These are phyloP conservation scores for Lepeophtheirus nordmannii DNA, from an alignment of 2,888 invertebrate genomes.

Conservation along the genomic window DNA sequence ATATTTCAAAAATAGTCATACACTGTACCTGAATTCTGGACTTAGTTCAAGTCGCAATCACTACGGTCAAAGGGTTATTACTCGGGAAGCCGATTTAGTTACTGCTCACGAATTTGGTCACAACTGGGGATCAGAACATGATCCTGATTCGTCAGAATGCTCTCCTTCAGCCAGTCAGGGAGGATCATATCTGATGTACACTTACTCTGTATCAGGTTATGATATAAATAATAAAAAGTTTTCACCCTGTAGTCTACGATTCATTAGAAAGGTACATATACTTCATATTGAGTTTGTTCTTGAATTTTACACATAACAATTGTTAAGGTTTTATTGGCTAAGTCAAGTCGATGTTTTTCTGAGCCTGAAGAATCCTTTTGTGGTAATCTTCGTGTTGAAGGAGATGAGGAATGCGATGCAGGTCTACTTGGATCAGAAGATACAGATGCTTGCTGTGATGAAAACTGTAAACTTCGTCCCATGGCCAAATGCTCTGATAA, in stretches of 20 bases:
- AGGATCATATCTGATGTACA: conserved; percentile 90
- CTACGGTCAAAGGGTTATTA: conserved; percentile 82
- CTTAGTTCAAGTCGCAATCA: conserved; percentile 85
- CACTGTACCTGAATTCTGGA: conserved; percentile 81
- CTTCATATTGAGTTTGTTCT: neutral
- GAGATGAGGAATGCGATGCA: conserved; percentile 90
- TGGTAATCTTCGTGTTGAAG: conserved; percentile 85
- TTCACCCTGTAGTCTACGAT: conserved; percentile 36
- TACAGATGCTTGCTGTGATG: conserved; percentile 82
- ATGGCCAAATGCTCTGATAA: conserved; percentile 83
- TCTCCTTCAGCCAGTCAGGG: conserved; percentile 84
- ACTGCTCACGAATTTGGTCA: conserved; percentile 94
- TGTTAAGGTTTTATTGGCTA: conserved; percentile 49
- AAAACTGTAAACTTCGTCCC: conserved; percentile 68
- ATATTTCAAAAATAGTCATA: conserved; percentile 84
- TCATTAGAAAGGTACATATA: conserved; percentile 37
- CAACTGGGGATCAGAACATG: conserved; percentile 96
- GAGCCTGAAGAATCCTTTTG: conserved; percentile 91
- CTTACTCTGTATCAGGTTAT: conserved; percentile 87
- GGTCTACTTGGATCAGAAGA: conserved; percentile 82
- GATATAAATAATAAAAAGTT: conserved; percentile 82
- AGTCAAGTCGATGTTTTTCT: conserved; percentile 76
- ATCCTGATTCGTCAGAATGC: conserved; percentile 87
- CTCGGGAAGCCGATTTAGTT: conserved; percentile 84
- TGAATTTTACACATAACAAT: neutral